phyloP scores from a whole-genome alignment of 2,797 vertebrate genomes.

The Melanotaenia parkinsoni region DNA sequence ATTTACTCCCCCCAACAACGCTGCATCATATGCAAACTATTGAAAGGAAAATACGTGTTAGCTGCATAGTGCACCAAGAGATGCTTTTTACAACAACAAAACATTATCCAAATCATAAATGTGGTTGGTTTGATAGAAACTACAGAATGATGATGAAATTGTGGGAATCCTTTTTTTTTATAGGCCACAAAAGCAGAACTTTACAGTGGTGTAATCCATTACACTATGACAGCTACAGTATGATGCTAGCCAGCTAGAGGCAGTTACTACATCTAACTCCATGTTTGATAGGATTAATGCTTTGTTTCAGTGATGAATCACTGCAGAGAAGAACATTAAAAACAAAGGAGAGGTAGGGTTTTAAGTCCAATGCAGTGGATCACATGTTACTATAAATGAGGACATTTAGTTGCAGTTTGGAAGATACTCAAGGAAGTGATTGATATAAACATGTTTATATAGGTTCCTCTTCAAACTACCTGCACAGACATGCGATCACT shows the following conservation, averaged over 20 bases:
- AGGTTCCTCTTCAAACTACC: slow-evolving; percentile 44
- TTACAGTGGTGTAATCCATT: slow-evolving; percentile 56
- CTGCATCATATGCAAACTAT: slow-evolving; percentile 9
- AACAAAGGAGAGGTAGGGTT: slow-evolving; percentile 73
- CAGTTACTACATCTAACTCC: slow-evolving; percentile 64
- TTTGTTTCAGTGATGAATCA: slow-evolving; percentile 50
- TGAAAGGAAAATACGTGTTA: slow-evolving; percentile 33
- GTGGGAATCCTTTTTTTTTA: slow-evolving; percentile 34
- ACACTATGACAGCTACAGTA: slow-evolving; percentile 57
- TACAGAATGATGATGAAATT: slow-evolving; percentile 29
- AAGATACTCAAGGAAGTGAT: slow-evolving; percentile 43
- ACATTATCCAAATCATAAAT: slow-evolving; percentile 17
- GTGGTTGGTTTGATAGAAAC: slow-evolving; percentile 32
- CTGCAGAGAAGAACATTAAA: slow-evolving; percentile 54
- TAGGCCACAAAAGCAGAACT: slow-evolving; percentile 53
- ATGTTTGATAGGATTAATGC: slow-evolving; percentile 43
- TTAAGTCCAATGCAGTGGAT: slow-evolving; percentile 48
- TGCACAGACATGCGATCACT: slow-evolving; percentile 35
- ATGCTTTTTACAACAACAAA: slow-evolving; percentile 12
- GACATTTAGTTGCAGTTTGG: slow-evolving; percentile 38
- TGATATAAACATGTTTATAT: slow-evolving; percentile 31
- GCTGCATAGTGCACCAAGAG: slow-evolving; percentile 47
- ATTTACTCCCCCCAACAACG: neutral
- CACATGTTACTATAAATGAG: slow-evolving; percentile 23
- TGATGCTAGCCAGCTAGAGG: slow-evolving; percentile 65